Conservation (phyloP, 2,113 vertebrate genomes). For the Alectura lathami region DNA sequence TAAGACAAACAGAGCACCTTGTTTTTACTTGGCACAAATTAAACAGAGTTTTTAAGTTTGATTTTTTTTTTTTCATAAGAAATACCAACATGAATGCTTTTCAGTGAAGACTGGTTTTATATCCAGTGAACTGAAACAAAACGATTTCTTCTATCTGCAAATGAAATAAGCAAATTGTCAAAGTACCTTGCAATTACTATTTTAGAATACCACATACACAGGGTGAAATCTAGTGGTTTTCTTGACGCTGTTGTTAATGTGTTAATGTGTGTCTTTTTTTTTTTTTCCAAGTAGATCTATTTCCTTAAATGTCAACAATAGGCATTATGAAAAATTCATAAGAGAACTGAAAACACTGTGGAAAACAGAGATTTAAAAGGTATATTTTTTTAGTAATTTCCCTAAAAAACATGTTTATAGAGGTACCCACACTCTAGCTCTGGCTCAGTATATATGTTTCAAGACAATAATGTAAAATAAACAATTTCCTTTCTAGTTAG, state of each 20-base stretch:
- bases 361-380: neutral
- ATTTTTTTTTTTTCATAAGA: neutral
- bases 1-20: no score
- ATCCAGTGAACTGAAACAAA: neutral
- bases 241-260: neutral
- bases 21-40: neutral
- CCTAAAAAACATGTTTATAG: neutral
- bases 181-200: neutral
- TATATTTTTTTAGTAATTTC: neutral
- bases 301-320: neutral
- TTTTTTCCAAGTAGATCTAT: neutral
- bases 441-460: neutral
- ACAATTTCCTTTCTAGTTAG: neutral
- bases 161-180: neutral
- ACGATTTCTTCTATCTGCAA: neutral
- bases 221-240: neutral
- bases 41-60: neutral
- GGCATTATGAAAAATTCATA: neutral
- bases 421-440: neutral
- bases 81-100: neutral
- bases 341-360: neutral
- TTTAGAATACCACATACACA: neutral
- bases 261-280: neutral
- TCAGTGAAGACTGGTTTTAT: neutral
- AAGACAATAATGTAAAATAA: neutral